Base-by-base conservation (phyloP, 2,113 vertebrate genomes). In the Anguilla rostrata region DNA sequence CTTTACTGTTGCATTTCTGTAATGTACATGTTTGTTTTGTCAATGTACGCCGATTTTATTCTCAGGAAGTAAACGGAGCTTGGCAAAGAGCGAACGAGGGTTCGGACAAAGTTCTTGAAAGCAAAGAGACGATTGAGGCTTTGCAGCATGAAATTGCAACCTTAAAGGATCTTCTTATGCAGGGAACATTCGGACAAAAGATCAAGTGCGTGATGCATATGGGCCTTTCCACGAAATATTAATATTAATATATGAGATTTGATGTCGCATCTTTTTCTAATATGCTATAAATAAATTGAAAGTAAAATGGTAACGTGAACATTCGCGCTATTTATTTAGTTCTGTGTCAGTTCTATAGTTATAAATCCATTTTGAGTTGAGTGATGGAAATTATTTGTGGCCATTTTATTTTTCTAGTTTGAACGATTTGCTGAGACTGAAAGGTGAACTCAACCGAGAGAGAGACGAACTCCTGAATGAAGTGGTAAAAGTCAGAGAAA, bases 41-140 rank as follows among this genome's bases (percentile, higher is more conserved):
- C 34, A 34, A 34, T 60, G 18, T 60, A 18, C 18, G 2, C 12
- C 56, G 18, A 15, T 60, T 82, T 53, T 29, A 43, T 34, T 87
- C 14, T 78, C 86, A 99, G 98, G 98, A 99, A 91, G 92, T 99
- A 83, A 98, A 98, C 85, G 98, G 98, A 83, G 96, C 97, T 82
- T 99, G 98, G 97, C 96, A 98, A 95, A 97, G 98, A 97, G 94
- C 99, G 63, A 97, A 99, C 89, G 80, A 91, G 8, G 96, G 95
- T 85, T 93, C 97, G 84, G 96, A 95, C 56, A 97, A 97, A 88
- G 97, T 98, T 56, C 94, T 95, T 86, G 94, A 91, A 83, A 94
- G 96, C 0, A 97, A 95, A 84, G 96, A 97, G 84, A 97, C 90
- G 0, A 97, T 98, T 88, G 79, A 92, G 22, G 93, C 89, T 18